Conservation (phyloP, 1,140 invertebrate genomes). For the Spodoptera litura region DNA sequence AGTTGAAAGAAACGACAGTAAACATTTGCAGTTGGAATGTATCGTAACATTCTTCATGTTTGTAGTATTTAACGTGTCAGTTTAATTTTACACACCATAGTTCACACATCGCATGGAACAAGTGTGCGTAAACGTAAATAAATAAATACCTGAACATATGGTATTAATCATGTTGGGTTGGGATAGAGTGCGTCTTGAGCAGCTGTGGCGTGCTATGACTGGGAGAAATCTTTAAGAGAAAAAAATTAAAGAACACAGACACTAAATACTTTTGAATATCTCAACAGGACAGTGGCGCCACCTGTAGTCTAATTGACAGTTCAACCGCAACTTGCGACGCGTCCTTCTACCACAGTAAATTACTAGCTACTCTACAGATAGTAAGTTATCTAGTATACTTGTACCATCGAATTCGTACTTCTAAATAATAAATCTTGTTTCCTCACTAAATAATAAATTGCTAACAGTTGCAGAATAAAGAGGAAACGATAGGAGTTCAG, state of each 20-base stretch:
- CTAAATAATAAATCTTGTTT: background rate
- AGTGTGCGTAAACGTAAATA: too few relatives aligned
- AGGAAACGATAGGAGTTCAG: slow-evolving; percentile 75
- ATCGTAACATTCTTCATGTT: too few relatives aligned
- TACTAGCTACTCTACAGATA: slow-evolving; percentile 68
- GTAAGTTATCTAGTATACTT: slow-evolving; percentile 53
- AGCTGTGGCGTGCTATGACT: too few relatives aligned
- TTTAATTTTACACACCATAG: too few relatives aligned
- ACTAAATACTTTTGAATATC: background rate
- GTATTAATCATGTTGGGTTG: too few relatives aligned
- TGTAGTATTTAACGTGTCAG: too few relatives aligned
- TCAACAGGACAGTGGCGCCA: slow-evolving; percentile 61
- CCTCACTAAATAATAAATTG: background rate
- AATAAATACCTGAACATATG: too few relatives aligned
- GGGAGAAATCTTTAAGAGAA: too few relatives aligned
- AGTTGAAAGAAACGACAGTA: too few relatives aligned
- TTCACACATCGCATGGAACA: too few relatives aligned
- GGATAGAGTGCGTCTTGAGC: too few relatives aligned
- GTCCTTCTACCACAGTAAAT: slow-evolving; percentile 64
- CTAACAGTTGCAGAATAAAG: slow-evolving; percentile 71
- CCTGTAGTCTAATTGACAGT: slow-evolving; percentile 58
- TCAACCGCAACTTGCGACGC: slow-evolving; percentile 56
- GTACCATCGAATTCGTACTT: background rate
- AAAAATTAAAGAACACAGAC: background rate
- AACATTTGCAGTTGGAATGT: too few relatives aligned